Conservation (phyloP, 2,888 invertebrate species). For the Phyllotreta cruciferae region DNA sequence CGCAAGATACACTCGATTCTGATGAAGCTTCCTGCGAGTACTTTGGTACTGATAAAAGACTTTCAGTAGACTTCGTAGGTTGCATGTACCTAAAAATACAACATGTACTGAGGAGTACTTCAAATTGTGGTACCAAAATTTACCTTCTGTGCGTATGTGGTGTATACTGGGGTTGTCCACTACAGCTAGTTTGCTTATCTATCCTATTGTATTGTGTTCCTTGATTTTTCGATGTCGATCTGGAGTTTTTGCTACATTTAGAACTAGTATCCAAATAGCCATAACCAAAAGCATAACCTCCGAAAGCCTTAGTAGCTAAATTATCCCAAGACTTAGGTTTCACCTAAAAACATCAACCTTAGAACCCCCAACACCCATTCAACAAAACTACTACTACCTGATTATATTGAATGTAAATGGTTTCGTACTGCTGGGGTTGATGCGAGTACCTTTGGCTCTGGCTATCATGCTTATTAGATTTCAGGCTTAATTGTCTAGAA, state of each 20-base stretch:
- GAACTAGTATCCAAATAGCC: constrained; percentile 75
- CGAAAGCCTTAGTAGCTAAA: constrained; percentile 83
- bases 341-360: constrained; percentile 2
- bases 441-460: constrained; percentile 56
- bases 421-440: constrained; percentile 55
- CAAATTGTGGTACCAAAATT: constrained; percentile 9
- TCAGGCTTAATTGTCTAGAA: constrained; percentile 57
- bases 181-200: constrained; percentile 44
- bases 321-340: constrained; percentile 94
- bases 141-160: constrained; percentile 59
- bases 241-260: constrained; percentile 47
- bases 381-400: constrained; percentile 40
- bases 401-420: constrained; percentile 60
- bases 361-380: neutral
- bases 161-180: constrained; percentile 56
- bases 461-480: constrained; percentile 60
- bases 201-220: constrained; percentile 50
- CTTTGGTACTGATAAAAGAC: constrained; percentile 73
- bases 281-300: constrained; percentile 87
- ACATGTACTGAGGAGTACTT: neutral
- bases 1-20: constrained; percentile 75
- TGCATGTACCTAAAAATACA: constrained; percentile 61
- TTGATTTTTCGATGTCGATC: constrained; percentile 43
- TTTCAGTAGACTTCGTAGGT: constrained; percentile 83
- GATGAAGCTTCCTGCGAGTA: constrained; percentile 69